phyloP scores from a whole-genome alignment of 2,113 vertebrate species.

The Cheirogaleus medius region DNA sequence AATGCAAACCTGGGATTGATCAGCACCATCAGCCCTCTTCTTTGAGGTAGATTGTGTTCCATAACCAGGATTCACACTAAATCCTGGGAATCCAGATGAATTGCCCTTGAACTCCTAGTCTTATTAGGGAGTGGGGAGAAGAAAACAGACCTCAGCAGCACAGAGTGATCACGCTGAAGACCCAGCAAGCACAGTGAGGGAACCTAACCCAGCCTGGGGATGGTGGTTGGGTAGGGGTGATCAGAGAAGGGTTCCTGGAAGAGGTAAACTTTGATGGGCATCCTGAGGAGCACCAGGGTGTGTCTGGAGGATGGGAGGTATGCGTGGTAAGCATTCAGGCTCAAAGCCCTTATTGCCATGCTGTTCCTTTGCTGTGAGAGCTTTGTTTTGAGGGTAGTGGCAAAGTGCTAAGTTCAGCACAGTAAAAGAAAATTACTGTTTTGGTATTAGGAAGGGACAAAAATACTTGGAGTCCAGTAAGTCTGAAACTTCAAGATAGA shows the following conservation, averaged over 20 bases:
- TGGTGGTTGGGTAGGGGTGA: background rate
- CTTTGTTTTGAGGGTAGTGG: conserved; percentile 21
- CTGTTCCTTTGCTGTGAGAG: background rate
- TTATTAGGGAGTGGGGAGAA: background rate
- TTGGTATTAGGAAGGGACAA: conserved; percentile 24
- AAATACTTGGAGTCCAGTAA: background rate
- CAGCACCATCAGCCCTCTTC: background rate
- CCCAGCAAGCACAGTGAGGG: background rate
- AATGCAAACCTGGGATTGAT: background rate
- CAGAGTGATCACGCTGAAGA: conserved; percentile 1
- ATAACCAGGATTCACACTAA: background rate
- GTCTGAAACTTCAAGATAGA: background rate
- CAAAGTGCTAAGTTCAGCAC: conserved; percentile 28
- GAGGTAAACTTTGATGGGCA: background rate
- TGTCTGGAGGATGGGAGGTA: background rate
- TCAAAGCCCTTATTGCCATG: background rate
- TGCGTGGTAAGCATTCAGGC: background rate
- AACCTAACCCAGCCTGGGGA: background rate
- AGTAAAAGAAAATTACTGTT: conserved; percentile 36
- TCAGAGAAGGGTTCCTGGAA: conserved; percentile 34
- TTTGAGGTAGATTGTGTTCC: conserved; percentile 46
- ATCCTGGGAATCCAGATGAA: background rate
- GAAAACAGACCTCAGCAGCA: conserved; percentile 5
- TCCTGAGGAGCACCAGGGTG: background rate
- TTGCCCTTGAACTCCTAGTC: background rate